These are phyloP conservation scores for Halcyon smyrnensis DNA, from an alignment of 2,797 vertebrate species.

Conservation along the genomic window DNA sequence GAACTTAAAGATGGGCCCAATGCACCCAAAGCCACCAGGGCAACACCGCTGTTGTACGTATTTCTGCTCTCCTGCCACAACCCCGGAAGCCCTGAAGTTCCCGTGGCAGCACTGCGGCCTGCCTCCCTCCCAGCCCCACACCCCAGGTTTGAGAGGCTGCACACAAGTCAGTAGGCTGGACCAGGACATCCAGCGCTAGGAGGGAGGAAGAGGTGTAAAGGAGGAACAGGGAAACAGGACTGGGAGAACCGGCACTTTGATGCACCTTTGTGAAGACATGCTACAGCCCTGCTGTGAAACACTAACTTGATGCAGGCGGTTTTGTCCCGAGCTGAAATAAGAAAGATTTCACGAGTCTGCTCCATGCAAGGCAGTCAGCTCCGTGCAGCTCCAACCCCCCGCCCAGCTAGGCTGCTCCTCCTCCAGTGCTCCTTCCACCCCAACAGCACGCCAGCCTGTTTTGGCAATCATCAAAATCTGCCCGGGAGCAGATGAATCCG, in stretches of 20 bases:
- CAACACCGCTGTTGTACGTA: rapidly evolving
- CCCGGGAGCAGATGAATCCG: neutral
- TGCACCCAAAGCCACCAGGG: neutral
- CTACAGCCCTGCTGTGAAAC: neutral
- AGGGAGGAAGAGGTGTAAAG: neutral
- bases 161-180: rapidly evolving
- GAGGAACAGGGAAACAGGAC: neutral
- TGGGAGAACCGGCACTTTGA: neutral
- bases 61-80: neutral
- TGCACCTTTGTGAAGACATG: neutral
- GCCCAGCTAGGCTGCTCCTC: neutral
- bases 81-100: neutral
- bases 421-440: neutral
- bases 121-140: neutral
- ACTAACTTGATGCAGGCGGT: neutral
- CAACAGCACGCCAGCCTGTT: rapidly evolving
- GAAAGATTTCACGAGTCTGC: too few relatives aligned
- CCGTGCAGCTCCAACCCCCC: too few relatives aligned
- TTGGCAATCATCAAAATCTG: neutral
- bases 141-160: neutral
- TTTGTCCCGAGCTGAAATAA: neutral
- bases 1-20: neutral
- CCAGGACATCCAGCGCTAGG: neutral
- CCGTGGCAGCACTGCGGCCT: rapidly evolving
- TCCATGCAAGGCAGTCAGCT: too few relatives aligned